Evolutionary conservation across 2,888 invertebrate genomes (phyloP), one percentile per base, ranked within the genome.

Genomic region (Macrophya alboannulata): DNA sequence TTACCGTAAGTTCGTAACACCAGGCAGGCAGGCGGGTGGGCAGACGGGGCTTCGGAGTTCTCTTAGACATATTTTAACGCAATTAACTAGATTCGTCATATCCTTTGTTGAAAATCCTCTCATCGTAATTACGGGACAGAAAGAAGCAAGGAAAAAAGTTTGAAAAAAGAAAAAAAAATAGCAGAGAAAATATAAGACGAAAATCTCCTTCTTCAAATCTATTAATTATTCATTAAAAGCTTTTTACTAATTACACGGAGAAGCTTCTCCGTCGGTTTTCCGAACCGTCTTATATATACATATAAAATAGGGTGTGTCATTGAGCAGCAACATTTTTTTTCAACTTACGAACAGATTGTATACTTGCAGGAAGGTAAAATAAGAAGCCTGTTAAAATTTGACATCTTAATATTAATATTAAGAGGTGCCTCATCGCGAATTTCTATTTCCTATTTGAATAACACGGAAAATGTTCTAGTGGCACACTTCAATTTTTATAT

Each of bases 31-130:
- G n/a, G 15, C 12, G 4, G 48, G 17, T 15, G n/a, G n/a, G 15
- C 12, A 12, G 48, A 17, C 55, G n/a, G n/a, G 15, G 17, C 17
- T 55, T 55, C 37, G 6, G 12, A 62, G 25, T 62, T 62, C 62
- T 3, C 68, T 62, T 62, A 17, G 68, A 68, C 25, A 68, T 68
- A 68, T 68, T 68, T 68, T 37, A 37, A 37, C 25, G 68, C 68
- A 37, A 68, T 68, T 68, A 68, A 37, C 31, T 68, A 68, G 37
- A 68, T 37, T 37, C 17, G 31, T 68, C 17, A 37, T 17, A 37
- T 37, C 2, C 6, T 37, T 8, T 37, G 37, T 37, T 8, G 6
- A 17, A 68, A 37, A 68, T 6, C 17, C 37, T 37, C 68, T 68
- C 37, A 31, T 17, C 10, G 37, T 31, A 37, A 68, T 68, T 15